phyloP scores from a whole-genome alignment of 2,888 invertebrate genomes.

The Drosophila neotestacea region DNA sequence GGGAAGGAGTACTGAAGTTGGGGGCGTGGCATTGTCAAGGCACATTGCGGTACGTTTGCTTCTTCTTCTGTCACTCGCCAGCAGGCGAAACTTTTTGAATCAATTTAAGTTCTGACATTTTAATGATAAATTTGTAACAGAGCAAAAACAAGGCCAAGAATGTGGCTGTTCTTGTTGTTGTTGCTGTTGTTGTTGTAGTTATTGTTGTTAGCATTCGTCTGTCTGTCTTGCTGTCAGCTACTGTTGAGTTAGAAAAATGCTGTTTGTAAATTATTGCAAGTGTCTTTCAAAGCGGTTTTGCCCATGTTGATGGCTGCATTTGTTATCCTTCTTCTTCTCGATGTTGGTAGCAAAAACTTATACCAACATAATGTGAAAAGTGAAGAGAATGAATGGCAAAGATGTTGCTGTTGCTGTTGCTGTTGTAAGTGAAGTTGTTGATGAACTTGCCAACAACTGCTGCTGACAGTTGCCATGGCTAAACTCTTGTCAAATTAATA shows the following conservation, averaged over 20 bases:
- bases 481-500: slow-evolving; percentile 36
- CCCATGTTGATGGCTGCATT: slow-evolving; percentile 8
- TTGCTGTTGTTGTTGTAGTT: slow-evolving; percentile 14
- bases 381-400: slow-evolving; percentile 28
- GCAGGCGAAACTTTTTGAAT: slow-evolving; percentile 73
- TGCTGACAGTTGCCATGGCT: slow-evolving; percentile 32
- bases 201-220: slow-evolving; percentile 17
- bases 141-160: slow-evolving; percentile 63
- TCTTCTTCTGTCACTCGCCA: slow-evolving; percentile 6
- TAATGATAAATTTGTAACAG: slow-evolving; percentile 79
- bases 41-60: slow-evolving; percentile 19
- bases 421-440: slow-evolving; percentile 2
- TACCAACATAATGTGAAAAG: slow-evolving; percentile 13
- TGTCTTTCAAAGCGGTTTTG: slow-evolving; percentile 41
- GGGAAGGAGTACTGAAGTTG: background rate
- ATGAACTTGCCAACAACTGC: slow-evolving; percentile 27
- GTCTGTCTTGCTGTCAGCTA: slow-evolving; percentile 29
- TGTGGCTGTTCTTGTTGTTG: slow-evolving; percentile 24
- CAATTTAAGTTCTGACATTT: slow-evolving; percentile 81
- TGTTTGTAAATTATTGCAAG: slow-evolving; percentile 67
- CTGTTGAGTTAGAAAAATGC: slow-evolving; percentile 49
- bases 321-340: slow-evolving; percentile 8
- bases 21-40: slow-evolving; percentile 46
- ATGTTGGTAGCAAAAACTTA: slow-evolving; percentile 24
- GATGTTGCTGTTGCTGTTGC: background rate